Percentiles rank a stretch among this genome's conserved stretches.
phyloP scores from a whole-genome alignment of 2,113 vertebrate species.

The Taurulus bubalis region DNA sequence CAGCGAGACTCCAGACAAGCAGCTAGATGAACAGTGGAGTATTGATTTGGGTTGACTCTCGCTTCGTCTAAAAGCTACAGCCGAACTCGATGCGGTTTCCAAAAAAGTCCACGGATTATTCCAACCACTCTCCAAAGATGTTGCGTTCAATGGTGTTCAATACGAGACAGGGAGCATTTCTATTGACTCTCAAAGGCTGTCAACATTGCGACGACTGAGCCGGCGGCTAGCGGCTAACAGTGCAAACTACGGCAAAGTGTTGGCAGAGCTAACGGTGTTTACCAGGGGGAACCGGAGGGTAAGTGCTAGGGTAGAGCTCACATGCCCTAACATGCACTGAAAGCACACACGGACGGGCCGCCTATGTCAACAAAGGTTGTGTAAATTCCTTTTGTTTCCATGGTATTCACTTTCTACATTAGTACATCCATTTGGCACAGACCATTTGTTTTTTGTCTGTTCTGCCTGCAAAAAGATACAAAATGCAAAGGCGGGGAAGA shows the following conservation, averaged over 20 bases:
- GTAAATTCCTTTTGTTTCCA: not conserved
- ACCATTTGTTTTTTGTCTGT: conserved; percentile 2
- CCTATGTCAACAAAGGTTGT: not conserved
- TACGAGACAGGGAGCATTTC: not conserved
- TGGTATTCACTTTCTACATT: conserved; percentile 5
- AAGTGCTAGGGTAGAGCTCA: not conserved
- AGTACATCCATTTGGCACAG: not conserved
- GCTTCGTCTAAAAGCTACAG: conserved; percentile 19
- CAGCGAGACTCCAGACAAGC: not conserved
- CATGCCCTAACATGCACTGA: no score
- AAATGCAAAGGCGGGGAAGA: not conserved
- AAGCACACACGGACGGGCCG: no score
- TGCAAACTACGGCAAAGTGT: not conserved
- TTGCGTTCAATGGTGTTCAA: not conserved
- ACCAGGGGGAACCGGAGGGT: not conserved
- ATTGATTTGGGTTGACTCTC: conserved; percentile 36
- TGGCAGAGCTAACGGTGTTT: not conserved
- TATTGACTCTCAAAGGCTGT: not conserved
- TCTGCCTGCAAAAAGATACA: not conserved
- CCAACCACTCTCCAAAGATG: conserved; percentile 14
- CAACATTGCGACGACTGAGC: not conserved
- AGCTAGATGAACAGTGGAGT: conserved; percentile 44
- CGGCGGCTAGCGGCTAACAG: not conserved
- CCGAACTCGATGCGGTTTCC: conserved; percentile 29
- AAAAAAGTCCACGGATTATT: conserved; percentile 22